Evolutionary conservation across 2,797 vertebrate species (phyloP).

Genomic region (Moxostoma hubbsi): DNA sequence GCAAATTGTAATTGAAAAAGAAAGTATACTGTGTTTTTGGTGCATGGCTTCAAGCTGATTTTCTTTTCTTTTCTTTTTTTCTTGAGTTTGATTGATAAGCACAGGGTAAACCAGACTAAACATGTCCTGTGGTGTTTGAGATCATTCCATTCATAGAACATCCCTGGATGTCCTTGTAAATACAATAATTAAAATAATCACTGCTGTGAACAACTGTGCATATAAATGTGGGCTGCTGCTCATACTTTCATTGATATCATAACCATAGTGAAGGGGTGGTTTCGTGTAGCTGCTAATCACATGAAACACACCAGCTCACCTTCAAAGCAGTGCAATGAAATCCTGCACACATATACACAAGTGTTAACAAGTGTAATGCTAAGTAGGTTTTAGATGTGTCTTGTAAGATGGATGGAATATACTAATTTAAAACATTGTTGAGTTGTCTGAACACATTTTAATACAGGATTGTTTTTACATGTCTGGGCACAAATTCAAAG

Average conservation of each 20-base stretch:
- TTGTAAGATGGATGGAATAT: slow-evolving; percentile 10
- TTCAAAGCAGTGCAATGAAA: slow-evolving; percentile 11
- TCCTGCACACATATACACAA: slow-evolving; percentile 22
- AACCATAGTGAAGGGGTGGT: slow-evolving; percentile 32
- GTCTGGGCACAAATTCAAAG: background rate
- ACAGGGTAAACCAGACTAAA: slow-evolving; percentile 40
- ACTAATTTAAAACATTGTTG: slow-evolving; percentile 15
- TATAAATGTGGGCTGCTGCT: slow-evolving; percentile 45
- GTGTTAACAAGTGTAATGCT: background rate
- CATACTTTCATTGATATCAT: slow-evolving; percentile 33
- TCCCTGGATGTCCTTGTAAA: slow-evolving; percentile 52
- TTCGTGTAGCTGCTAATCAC: slow-evolving; percentile 38
- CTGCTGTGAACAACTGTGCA: slow-evolving; percentile 36
- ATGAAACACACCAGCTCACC: slow-evolving; percentile 26
- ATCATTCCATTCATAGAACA: slow-evolving; percentile 46
- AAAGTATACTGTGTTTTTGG: slow-evolving; percentile 17
- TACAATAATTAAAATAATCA: slow-evolving; percentile 50
- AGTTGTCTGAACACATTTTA: slow-evolving; percentile 2
- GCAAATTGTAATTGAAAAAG: slow-evolving; percentile 39
- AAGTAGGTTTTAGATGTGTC: background rate
- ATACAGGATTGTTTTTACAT: slow-evolving; percentile 9
- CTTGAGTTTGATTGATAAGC: slow-evolving; percentile 45
- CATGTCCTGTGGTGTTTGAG: slow-evolving; percentile 47
- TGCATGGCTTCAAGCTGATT: slow-evolving; percentile 38
- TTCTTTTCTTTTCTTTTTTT: slow-evolving; percentile 14